Evolutionary conservation across 2,113 vertebrate species (phyloP).

Genomic region (Cacatua alba): DNA sequence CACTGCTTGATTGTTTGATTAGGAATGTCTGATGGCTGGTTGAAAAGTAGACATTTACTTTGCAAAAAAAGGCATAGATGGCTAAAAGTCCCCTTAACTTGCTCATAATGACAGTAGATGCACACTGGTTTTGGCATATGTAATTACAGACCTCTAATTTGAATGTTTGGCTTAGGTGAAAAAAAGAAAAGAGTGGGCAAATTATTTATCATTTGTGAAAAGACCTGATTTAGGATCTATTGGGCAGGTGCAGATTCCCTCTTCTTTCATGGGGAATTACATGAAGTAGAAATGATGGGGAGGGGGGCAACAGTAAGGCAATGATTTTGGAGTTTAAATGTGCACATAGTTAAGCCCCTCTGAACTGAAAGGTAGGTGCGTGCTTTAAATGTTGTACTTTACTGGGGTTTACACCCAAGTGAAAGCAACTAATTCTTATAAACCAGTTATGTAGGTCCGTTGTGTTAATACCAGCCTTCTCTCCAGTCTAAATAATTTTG

Average conservation of each 20-base stretch:
- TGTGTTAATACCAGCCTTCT: not conserved
- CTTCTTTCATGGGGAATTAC: not conserved
- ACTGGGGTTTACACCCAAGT: not conserved
- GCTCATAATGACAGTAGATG: not conserved
- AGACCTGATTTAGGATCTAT: not conserved
- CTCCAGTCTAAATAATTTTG: not conserved
- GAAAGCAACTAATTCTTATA: not conserved
- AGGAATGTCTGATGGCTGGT: not conserved
- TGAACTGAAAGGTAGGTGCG: not conserved
- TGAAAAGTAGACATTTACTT: not conserved
- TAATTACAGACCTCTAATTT: not conserved
- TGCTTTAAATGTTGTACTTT: not conserved
- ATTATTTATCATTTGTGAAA: not conserved
- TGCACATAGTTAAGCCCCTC: not conserved
- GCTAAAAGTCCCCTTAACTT: not conserved
- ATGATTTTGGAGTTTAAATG: not conserved
- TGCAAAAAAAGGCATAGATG: not conserved
- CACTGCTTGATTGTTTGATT: not conserved
- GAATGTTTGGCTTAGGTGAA: not conserved
- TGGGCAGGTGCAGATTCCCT: not conserved
- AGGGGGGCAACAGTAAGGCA: accelerated
- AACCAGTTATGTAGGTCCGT: accelerated
- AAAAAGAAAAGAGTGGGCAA: not conserved
- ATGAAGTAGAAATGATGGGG: not conserved
- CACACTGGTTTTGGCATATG: not conserved